Evolutionary conservation across 2,888 invertebrate genomes (phyloP).

Genomic region (Merodon equestris): DNA sequence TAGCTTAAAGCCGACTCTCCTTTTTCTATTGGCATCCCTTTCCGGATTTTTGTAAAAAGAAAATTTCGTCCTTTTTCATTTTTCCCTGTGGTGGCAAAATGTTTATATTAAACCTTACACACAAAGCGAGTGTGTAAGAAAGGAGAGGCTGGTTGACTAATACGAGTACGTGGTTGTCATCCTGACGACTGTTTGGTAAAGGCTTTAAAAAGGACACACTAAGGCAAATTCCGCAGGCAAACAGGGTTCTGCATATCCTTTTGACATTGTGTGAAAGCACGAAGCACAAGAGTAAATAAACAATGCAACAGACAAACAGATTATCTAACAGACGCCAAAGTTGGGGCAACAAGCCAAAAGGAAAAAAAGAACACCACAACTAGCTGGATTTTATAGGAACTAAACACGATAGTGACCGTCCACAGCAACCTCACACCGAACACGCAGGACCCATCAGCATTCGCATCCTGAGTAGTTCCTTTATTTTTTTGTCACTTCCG

Average conservation of each 20-base stretch:
- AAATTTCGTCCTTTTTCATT: conserved; percentile 7
- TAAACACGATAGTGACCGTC: conserved; percentile 49
- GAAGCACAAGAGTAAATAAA: conserved; percentile 58
- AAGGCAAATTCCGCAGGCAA: conserved; percentile 50
- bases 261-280: conserved; percentile 60
- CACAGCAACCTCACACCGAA: not conserved
- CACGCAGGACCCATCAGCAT: too few species aligned
- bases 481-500: conserved; percentile 55
- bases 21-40: conserved; percentile 35
- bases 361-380: conserved; percentile 28
- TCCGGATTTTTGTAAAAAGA: too few species aligned
- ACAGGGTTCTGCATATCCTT: conserved; percentile 56
- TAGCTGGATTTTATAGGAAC: too few species aligned
- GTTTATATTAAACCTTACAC: conserved; percentile 29
- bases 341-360: conserved; percentile 36
- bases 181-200: not conserved
- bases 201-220: conserved; percentile 14
- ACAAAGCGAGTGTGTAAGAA: conserved; percentile 11
- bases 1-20: conserved; percentile 44
- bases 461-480: conserved; percentile 1
- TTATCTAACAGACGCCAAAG: conserved; percentile 59
- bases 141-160: too few species aligned
- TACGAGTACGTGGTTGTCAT: conserved; percentile 31
- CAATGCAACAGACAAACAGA: conserved; percentile 64
- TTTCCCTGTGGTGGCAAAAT: conserved; percentile 10